A percentile compares a stretch with the other conserved stretches of the same genome.
These are phyloP conservation scores for Mellilla xanthometata DNA, from an alignment of 2,888 invertebrate genomes.

Conservation along the genomic window DNA sequence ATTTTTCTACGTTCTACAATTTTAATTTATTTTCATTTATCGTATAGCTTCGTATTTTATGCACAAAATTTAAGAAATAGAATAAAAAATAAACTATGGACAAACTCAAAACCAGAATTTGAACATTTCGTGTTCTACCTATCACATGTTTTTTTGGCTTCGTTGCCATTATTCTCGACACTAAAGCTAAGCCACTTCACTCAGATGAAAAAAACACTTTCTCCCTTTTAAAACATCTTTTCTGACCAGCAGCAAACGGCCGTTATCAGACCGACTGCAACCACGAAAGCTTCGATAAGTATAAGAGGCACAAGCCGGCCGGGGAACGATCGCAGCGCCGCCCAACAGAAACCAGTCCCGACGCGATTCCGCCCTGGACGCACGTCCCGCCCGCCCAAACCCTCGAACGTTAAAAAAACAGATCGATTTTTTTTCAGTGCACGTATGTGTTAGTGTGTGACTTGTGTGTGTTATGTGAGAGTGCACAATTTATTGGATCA, in stretches of 20 bases:
- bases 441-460: conserved; percentile 25
- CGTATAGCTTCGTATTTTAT: too few relatives aligned
- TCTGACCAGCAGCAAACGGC: conserved; percentile 6
- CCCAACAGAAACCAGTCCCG: conserved; percentile 28
- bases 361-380: conserved; percentile 24
- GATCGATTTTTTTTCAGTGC: conserved; percentile 34
- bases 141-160: too few relatives aligned
- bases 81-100: too few relatives aligned
- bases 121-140: too few relatives aligned
- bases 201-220: too few relatives aligned
- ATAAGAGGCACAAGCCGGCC: conserved; percentile 8
- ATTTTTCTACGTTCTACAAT: too few relatives aligned
- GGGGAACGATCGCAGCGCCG: conserved; percentile 30
- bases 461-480: conserved; percentile 24
- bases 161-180: too few relatives aligned
- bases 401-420: conserved; percentile 22
- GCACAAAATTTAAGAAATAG: too few relatives aligned
- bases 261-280: conserved; percentile 11
- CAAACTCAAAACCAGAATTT: too few relatives aligned
- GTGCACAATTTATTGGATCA: conserved; percentile 23
- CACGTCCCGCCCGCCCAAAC: conserved; percentile 21
- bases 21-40: too few relatives aligned
- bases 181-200: too few relatives aligned
- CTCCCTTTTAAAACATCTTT: conserved; percentile 4
- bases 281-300: conserved; percentile 12